Base-by-base conservation (phyloP, 2,113 vertebrate genomes). In the Tor tambroides region DNA sequence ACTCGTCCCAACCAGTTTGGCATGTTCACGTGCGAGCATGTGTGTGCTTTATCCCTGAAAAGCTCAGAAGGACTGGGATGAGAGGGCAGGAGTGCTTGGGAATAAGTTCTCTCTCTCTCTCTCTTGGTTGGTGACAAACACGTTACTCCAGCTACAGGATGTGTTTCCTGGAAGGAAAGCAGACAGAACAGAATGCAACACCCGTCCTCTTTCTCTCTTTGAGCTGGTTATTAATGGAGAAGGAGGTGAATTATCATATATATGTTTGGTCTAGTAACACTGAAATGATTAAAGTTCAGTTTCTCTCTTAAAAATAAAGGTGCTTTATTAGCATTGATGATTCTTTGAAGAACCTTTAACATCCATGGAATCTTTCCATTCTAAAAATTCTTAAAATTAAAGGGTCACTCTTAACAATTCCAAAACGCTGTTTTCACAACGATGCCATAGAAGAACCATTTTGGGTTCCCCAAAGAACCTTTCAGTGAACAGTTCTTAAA, bases 161-260 rank as follows among this genome's bases (percentile, higher is more conserved):
- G 96, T 94, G 94, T 96, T 98, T 99, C 98, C 97, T 98, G 96
- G 96, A 94, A 96, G 97, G 96, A 97, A 97, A 95, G 94, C 92
- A 92, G 92, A 92, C 92, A 92, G 92, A 90, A 91, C 93, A 92
- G 92, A 95, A 94, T 92, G 94, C 91, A 91, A 93, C 90, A 89
- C 91, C 91, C 93, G 89, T 94, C 86, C 80, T 88, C 32, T 79
- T 80, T 89, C 87, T 86, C 80, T 87, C 65, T 51, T 84, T 82
- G 35, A 51, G 49, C 8, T 19, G 76, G 46, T 78, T 78, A 78
- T 54, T 54, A 54, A 54, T 54, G 76, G 46, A 32, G 76, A 41
- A 26, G n/a, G 72, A 75, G 23, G 26, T 75, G 38, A 46, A 46
- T 26, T 26, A 28, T 28, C n/a, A 46, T 76, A 26, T 19, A 12